Percentiles rank a stretch among this genome's conserved stretches.
phyloP scores from a whole-genome alignment of 1,140 invertebrate species.

The Orchestia grillus region DNA sequence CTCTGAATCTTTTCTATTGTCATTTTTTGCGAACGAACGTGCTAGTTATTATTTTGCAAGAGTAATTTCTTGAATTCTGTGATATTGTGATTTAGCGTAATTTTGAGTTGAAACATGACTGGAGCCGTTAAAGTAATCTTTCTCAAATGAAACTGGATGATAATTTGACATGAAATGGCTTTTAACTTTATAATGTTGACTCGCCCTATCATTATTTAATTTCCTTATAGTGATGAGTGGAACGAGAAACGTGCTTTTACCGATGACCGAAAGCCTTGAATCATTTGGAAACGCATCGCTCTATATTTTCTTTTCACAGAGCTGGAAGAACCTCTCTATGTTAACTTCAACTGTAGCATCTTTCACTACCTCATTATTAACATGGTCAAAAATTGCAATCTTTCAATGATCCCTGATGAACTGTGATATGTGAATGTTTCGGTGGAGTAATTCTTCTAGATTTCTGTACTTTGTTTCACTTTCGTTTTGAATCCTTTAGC shows the following conservation, averaged over 20 bases:
- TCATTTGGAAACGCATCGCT: background rate
- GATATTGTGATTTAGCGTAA: background rate
- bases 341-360: slow-evolving; percentile 21
- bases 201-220: background rate
- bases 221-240: background rate
- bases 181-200: background rate
- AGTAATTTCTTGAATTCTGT: background rate
- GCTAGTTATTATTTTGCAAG: background rate
- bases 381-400: background rate
- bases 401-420: slow-evolving; percentile 34
- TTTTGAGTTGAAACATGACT: background rate
- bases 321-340: slow-evolving; percentile 6
- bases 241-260: background rate
- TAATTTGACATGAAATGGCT: background rate
- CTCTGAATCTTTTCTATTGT: background rate
- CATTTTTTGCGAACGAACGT: background rate
- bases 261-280: background rate
- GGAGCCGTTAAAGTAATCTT: background rate
- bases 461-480: slow-evolving; percentile 43
- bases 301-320: slow-evolving; percentile 2
- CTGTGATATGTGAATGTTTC: slow-evolving; percentile 44
- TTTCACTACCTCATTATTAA: background rate
- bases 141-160: background rate
- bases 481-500: slow-evolving; percentile 25
- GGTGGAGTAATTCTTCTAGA: slow-evolving; percentile 52